phyloP scores from a whole-genome alignment of 2,888 invertebrate genomes.

The Melanophora roralis region DNA sequence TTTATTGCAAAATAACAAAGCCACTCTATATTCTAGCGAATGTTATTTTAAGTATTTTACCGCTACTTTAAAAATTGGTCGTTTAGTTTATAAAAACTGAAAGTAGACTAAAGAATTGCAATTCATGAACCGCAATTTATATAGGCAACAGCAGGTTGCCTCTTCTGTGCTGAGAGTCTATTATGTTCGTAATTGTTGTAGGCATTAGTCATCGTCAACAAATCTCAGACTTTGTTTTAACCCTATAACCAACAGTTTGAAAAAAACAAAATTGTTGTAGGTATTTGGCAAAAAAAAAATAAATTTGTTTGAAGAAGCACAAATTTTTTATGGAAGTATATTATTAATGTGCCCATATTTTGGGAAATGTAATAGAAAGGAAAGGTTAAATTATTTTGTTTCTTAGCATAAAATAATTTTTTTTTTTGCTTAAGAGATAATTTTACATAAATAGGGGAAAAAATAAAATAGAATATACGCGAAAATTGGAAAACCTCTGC shows the following conservation, averaged over 20 bases:
- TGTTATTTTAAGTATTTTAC: conserved; percentile 37
- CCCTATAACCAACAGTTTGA: not conserved
- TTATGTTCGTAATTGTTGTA: not conserved
- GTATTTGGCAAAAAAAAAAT: not conserved
- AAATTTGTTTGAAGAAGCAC: no score
- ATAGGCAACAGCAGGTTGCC: conserved; percentile 21
- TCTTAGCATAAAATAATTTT: no score
- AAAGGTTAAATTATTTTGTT: no score
- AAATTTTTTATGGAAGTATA: no score
- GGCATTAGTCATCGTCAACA: not conserved
- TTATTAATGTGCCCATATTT: no score
- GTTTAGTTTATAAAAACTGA: conserved; percentile 39
- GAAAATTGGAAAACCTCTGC: no score
- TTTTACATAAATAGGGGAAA: no score
- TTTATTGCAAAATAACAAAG: conserved; percentile 43
- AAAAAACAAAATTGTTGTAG: not conserved
- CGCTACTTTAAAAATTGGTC: conserved; percentile 25
- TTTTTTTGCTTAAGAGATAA: no score
- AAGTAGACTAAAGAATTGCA: conserved; percentile 31
- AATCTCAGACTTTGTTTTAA: not conserved
- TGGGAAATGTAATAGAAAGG: no score
- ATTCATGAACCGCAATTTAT: conserved; percentile 2
- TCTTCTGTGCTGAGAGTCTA: not conserved
- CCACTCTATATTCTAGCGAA: conserved; percentile 52
- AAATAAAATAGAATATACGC: no score